Evolutionary conservation across 2,888 invertebrate genomes (phyloP).

Genomic region (Steinernema hermaphroditum): DNA sequence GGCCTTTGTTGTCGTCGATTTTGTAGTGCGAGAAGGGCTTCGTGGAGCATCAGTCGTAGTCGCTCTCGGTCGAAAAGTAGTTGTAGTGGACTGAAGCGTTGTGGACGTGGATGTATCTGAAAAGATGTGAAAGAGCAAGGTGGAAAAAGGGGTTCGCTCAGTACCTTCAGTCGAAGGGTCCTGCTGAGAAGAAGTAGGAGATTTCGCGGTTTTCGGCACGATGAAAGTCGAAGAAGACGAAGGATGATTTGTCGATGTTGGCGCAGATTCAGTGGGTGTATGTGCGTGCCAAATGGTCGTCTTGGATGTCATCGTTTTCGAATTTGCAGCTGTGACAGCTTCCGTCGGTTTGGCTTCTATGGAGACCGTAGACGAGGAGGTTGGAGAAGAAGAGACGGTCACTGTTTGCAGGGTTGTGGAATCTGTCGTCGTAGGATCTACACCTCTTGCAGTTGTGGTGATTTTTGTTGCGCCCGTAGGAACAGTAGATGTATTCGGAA

Average conservation of each 20-base stretch:
- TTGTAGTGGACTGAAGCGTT: not conserved
- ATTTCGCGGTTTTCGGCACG: too few species aligned
- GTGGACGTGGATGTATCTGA: too few species aligned
- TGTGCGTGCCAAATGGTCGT: too few species aligned
- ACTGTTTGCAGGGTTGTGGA: not conserved
- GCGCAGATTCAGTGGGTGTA: too few species aligned
- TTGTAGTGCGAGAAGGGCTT: not conserved
- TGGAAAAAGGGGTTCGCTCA: not conserved
- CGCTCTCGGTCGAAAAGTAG: not conserved
- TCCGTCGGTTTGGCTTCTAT: not conserved
- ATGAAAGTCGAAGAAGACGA: too few species aligned
- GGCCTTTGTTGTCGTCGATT: not conserved
- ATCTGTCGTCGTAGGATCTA: too few species aligned
- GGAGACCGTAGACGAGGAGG: not conserved
- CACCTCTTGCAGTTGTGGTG: too few species aligned
- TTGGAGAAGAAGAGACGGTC: not conserved
- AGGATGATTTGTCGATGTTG: too few species aligned
- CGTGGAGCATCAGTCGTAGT: not conserved
- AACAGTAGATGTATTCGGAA: too few species aligned
- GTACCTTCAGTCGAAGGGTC: not conserved
- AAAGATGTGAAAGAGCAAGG: too few species aligned
- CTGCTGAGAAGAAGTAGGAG: not conserved
- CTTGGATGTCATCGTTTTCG: not conserved
- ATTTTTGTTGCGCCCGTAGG: too few species aligned
- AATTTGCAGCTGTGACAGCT: not conserved